Base-by-base conservation (phyloP, 2,888 invertebrate genomes). In the Pachydiplax longipennis region DNA sequence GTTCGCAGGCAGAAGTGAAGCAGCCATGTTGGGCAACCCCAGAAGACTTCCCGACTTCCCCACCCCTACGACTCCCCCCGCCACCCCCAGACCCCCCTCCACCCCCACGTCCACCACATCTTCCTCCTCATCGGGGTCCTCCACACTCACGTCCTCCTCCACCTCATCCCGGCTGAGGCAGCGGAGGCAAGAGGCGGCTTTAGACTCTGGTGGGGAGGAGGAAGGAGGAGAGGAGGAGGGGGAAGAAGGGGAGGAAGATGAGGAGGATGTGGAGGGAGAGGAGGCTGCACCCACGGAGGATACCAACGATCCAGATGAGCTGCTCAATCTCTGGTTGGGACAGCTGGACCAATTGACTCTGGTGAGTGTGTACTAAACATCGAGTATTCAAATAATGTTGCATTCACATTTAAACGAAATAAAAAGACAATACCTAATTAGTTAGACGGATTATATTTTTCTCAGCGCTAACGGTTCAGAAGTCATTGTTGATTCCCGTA, bases 271-370 rank as follows among this genome's bases (percentile, higher is more conserved):
- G 91, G 92, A 93, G 25, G 94, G 94, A 92, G 93, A 93, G 91
- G 94, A 94, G 92, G 93, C 91, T 93, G 93, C 83, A 93, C 93
- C 91, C n/a, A 93, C 93, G 53, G 92, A 92, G 25, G 93, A 93
- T 90, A 92, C 92, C 61, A 95, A 95, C 92, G 97, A 97, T 94
- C 97, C 97, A 35, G 97, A 97, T 93, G 96, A 96, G 92, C 95
- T 97, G 92, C 95, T 97, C 92, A 97, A 97, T 94, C 96, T 96
- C 93, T 97, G 97, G 97, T 95, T 97, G 18, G 97, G 97, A 91
- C 97, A 97, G 94, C 95, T 97, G 92, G 96, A 97, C 93, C 96
- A 95, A 92, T 95, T 97, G 91, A 96, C 97, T 90, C 96, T 96
- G 95, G 97, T 97, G 93, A 95, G 96, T 95, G 91, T 81, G 12